Conservation (phyloP, 1,140 invertebrate genomes). For the Aphidius gifuensis region DNA sequence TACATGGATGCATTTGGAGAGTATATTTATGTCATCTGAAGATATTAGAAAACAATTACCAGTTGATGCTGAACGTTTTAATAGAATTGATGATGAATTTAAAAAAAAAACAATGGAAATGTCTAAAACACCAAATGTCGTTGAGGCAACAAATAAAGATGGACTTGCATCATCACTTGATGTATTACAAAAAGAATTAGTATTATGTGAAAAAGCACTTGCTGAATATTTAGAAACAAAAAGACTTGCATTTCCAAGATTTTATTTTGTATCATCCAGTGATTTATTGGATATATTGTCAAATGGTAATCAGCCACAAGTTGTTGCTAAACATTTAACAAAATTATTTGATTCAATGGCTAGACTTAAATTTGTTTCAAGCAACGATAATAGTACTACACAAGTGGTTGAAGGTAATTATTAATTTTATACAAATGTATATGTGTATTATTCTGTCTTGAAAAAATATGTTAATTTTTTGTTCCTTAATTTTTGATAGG, state of each 20-base stretch:
- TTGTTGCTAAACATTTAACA: conserved; percentile 84
- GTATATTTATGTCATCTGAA: conserved; percentile 96
- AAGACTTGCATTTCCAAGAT: conserved; percentile 91
- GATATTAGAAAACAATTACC: conserved; percentile 94
- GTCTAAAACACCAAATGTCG: conserved; percentile 78
- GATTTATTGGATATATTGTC: conserved; percentile 94
- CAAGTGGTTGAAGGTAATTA: conserved; percentile 39
- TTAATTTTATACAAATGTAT: not conserved
- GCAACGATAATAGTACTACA: conserved; percentile 40
- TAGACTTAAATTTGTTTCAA: conserved; percentile 72
- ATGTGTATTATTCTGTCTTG: conserved; percentile 6
- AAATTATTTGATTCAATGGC: conserved; percentile 96
- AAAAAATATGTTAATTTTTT: conserved; percentile 1
- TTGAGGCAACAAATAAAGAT: conserved; percentile 83
- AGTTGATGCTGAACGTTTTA: conserved; percentile 88
- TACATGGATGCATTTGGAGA: conserved; percentile 95
- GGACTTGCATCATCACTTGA: conserved; percentile 78
- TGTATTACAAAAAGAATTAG: conserved; percentile 77
- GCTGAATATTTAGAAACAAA: conserved; percentile 97
- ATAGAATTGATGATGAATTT: conserved; percentile 86
- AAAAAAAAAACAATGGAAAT: conserved; percentile 74
- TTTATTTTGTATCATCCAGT: conserved; percentile 97
- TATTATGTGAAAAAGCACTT: conserved; percentile 93
- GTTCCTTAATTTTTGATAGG: conserved; percentile 55
- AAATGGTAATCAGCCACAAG: conserved; percentile 89